Evolutionary conservation across 1,140 invertebrate species (phyloP).

Genomic region (Bombus superbus): DNA sequence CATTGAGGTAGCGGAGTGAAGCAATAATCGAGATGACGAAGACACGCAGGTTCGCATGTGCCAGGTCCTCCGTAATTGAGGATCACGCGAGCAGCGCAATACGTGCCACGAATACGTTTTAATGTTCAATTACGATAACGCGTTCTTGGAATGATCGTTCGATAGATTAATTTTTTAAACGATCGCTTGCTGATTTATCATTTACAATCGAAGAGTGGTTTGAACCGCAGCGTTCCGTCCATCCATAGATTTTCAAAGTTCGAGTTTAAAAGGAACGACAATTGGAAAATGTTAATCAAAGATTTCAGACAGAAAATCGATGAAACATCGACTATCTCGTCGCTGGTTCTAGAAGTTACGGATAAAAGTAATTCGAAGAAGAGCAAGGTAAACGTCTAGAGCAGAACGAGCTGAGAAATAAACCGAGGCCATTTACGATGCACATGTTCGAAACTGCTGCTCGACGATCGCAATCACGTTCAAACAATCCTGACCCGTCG

Average conservation of each 20-base stretch:
- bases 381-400: background rate
- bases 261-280: too few species aligned
- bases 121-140: background rate
- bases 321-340: too few species aligned
- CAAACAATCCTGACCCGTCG: background rate
- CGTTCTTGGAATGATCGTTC: background rate
- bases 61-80: constrained; percentile 7
- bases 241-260: too few species aligned
- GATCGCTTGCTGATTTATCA: background rate
- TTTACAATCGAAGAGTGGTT: too few species aligned
- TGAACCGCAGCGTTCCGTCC: too few species aligned
- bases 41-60: constrained; percentile 19
- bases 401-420: background rate
- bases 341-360: too few species aligned
- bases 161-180: background rate
- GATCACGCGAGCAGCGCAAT: constrained; percentile 22
- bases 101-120: constrained; percentile 7
- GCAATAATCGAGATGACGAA: constrained; percentile 40
- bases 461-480: background rate
- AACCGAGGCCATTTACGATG: background rate
- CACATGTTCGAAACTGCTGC: background rate
- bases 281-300: too few species aligned
- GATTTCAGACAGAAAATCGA: too few species aligned
- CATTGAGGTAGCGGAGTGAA: constrained; percentile 27
- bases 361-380: too few species aligned